Evolutionary conservation across 2,888 invertebrate species (phyloP).

Genomic region (Apodemia mormo): DNA sequence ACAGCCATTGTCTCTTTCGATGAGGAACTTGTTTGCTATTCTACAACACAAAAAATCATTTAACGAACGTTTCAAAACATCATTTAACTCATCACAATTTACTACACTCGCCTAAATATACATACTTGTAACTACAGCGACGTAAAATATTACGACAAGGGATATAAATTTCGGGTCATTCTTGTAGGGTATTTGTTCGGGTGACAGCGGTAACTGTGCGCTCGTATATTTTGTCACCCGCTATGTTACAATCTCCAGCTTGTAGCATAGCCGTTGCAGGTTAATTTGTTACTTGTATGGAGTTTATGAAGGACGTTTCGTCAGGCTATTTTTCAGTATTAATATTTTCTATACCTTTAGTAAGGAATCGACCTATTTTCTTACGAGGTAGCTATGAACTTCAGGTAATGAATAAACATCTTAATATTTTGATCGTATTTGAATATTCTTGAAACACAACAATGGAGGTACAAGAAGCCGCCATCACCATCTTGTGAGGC

Average conservation of each 20-base stretch:
- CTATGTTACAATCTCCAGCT: conserved; percentile 24
- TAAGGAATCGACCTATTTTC: too few species aligned
- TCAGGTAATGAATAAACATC: too few species aligned
- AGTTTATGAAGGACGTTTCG: conserved; percentile 1
- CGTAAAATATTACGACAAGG: conserved; percentile 17
- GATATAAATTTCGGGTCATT: conserved; percentile 32
- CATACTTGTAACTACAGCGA: background rate
- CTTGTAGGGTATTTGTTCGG: conserved; percentile 42
- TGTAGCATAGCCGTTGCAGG: conserved; percentile 17
- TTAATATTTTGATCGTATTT: too few species aligned
- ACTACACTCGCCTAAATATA: conserved; percentile 1
- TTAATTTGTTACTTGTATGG: conserved; percentile 21
- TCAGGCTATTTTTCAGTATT: background rate
- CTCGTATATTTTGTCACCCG: conserved; percentile 29
- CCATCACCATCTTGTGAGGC: too few species aligned
- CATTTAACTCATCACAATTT: background rate
- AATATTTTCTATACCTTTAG: background rate
- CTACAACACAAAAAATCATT: too few species aligned
- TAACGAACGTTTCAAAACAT: too few species aligned
- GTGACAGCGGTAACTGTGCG: conserved; percentile 29
- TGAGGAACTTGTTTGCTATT: too few species aligned
- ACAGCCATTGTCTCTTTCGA: too few species aligned
- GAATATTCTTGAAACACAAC: too few species aligned
- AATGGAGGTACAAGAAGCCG: too few species aligned
- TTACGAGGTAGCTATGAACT: too few species aligned